Base-by-base conservation (phyloP, 2,113 vertebrate species). In the Megaceryle maxima region DNA sequence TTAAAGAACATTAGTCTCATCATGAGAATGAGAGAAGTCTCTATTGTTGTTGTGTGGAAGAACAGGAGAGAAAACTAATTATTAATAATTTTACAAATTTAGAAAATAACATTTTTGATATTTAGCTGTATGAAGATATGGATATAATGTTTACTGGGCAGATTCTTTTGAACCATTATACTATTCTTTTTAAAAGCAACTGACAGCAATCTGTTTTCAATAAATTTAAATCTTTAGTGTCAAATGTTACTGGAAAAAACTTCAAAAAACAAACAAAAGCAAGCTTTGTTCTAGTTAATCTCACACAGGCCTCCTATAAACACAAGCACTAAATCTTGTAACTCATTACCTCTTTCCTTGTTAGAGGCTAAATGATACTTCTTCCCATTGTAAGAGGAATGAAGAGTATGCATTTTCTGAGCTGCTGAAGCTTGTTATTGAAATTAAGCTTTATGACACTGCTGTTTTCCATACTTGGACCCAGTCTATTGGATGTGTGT, bases 371-470 rank as follows among this genome's bases (percentile, higher is more conserved):
- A 97, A 97, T 93, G 94, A 97, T 96, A 96, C 96, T 94, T 97
- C 79, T 96, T 98, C 88, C 96, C 43, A 85, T 96, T 97, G 96
- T 75, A 96, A 96, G 88, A 96, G 88, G 93, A 98, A 97, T 97
- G 93, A 98, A 94, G 88, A 91, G 90, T 92, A 78, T 89, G 97
- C 95, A 98, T 98, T 98, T 98, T 98, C 98, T 98, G 97, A 98
- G 97, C 97, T 98, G 98, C 93, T 98, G 98, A 98, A 98, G 86
- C 98, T 97, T 98, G 97, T 98, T 98, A 98, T 98, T 98, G 97
- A 98, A 98, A 98, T 98, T 97, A 98, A 98, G 97, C 94, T 98
- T 98, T 98, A 98, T 98, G 98, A 98, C 96, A 96, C 88, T 94
- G 96, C 96, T 98, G 97, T 94, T 97, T 96, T 95, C 97, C 83